Conservation (phyloP, 2,888 invertebrate genomes). For the Microplitis manilae region DNA sequence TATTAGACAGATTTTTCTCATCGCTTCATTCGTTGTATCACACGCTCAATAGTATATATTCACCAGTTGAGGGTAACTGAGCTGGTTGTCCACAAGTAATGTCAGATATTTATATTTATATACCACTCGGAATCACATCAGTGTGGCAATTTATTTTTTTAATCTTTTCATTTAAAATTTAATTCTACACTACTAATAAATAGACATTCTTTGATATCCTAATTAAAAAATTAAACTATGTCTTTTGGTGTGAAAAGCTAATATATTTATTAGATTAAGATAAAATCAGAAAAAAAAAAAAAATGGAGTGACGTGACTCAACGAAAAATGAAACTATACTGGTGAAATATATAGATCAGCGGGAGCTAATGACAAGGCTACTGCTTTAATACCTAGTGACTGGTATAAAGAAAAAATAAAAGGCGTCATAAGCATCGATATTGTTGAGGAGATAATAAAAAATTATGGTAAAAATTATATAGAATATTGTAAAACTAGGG, state of each 20-base stretch:
- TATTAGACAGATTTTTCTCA: slow-evolving; percentile 28
- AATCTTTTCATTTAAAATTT: too few relatives aligned
- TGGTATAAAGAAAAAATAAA: neutral
- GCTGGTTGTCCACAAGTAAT: neutral
- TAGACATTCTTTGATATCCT: too few relatives aligned
- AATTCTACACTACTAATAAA: too few relatives aligned
- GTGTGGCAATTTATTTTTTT: neutral
- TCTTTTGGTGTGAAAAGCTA: too few relatives aligned
- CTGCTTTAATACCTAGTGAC: neutral
- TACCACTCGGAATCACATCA: neutral
- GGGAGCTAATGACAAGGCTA: neutral
- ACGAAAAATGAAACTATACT: neutral
- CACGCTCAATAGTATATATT: slow-evolving; percentile 4
- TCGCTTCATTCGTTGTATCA: slow-evolving; percentile 33
- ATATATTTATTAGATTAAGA: too few relatives aligned
- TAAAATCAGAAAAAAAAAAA: neutral
- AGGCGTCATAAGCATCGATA: neutral
- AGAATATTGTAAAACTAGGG: neutral
- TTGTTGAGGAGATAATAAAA: neutral
- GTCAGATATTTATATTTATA: neutral
- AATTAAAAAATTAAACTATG: too few relatives aligned
- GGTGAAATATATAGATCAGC: neutral
- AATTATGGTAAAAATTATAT: neutral
- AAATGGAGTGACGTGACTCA: neutral
- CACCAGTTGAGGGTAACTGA: neutral